These are phyloP conservation scores for Bugulina stolonifera DNA, from an alignment of 2,888 invertebrate genomes.

Conservation along the genomic window DNA sequence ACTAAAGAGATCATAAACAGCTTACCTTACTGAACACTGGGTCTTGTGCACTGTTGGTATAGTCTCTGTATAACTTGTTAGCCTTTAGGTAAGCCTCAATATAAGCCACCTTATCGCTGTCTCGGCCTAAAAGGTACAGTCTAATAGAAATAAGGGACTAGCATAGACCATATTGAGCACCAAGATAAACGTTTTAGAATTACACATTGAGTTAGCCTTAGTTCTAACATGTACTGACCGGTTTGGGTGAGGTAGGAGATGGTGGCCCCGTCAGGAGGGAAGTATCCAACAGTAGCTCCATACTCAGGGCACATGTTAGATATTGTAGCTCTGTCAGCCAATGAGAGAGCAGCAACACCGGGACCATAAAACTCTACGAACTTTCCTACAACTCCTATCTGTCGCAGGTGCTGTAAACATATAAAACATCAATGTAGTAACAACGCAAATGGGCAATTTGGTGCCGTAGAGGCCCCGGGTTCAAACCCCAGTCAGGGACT, in stretches of 20 bases:
- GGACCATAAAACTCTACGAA: conserved; percentile 98
- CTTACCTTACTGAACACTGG: conserved; percentile 69
- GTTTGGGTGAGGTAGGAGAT: conserved; percentile 79
- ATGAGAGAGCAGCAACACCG: conserved; percentile 80
- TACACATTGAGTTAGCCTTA: no score
- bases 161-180: no score
- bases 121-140: conserved; percentile 63
- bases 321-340: conserved; percentile 94
- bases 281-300: conserved; percentile 91
- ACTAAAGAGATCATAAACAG: no score
- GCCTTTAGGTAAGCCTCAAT: conserved; percentile 77
- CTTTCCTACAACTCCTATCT: conserved; percentile 92
- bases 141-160: no score
- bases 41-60: conserved; percentile 67
- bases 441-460: no score
- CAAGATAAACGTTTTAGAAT: no score
- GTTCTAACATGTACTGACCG: conserved; percentile 56
- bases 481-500: no score
- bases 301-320: conserved; percentile 99
- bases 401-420: conserved; percentile 83
- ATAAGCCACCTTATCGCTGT: conserved; percentile 62
- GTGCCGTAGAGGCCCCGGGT: no score
- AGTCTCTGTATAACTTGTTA: conserved; percentile 78
- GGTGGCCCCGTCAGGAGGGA: conserved; percentile 79
- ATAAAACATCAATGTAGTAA: no score